These are phyloP conservation scores for Eurosta solidaginis DNA, from an alignment of 1,140 invertebrate species.

Conservation along the genomic window DNA sequence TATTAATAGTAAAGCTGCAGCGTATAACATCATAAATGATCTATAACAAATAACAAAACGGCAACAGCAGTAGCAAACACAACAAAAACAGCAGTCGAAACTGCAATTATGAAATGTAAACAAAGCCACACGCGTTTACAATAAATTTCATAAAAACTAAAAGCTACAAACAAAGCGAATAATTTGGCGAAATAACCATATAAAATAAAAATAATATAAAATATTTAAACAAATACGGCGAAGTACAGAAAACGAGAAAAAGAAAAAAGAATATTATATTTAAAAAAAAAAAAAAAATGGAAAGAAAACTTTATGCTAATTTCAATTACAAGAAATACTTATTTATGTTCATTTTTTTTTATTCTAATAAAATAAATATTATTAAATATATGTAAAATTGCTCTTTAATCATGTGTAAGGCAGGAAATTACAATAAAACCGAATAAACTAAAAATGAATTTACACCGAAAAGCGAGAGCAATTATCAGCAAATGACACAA, in stretches of 20 bases:
- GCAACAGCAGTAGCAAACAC: not conserved
- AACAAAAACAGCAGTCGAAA: not conserved
- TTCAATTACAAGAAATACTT: constrained; percentile 28
- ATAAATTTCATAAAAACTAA: constrained; percentile 18
- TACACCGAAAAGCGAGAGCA: not conserved
- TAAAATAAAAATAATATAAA: constrained; percentile 18
- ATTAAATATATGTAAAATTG: constrained; percentile 27
- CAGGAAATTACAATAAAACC: not conserved
- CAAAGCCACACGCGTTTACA: not conserved
- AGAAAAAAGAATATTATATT: constrained; percentile 29
- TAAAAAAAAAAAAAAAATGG: not conserved
- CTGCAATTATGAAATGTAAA: constrained; percentile 42
- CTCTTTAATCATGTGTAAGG: constrained; percentile 26
- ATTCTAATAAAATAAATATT: constrained; percentile 18
- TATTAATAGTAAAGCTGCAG: constrained; percentile 31
- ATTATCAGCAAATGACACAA: not conserved
- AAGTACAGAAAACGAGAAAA: not conserved
- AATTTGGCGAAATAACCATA: constrained; percentile 34
- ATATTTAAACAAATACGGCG: not conserved
- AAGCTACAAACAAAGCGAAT: constrained; percentile 42
- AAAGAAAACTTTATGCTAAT: constrained; percentile 19
- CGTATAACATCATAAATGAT: not conserved
- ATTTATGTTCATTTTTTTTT: constrained; percentile 26
- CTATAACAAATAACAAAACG: not conserved
- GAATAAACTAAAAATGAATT: not conserved